Conservation (phyloP, 2,113 vertebrate species). For the Coturnix japonica region DNA sequence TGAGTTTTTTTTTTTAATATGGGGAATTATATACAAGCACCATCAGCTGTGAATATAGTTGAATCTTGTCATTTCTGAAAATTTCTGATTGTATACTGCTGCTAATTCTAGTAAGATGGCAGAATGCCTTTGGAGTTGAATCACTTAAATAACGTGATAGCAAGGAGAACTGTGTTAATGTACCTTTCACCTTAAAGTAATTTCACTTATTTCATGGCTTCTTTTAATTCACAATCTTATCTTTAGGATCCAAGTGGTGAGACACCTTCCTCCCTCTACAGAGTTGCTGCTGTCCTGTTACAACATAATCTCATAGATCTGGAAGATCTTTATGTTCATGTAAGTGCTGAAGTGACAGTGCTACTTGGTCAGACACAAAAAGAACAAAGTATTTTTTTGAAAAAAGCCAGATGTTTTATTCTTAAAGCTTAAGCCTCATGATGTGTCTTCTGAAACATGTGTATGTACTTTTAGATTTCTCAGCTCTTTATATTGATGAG, state of each 20-base stretch:
- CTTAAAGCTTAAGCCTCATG: neutral
- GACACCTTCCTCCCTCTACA: conserved; percentile 94
- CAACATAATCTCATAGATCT: conserved; percentile 96
- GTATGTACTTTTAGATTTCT: neutral
- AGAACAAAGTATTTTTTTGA: neutral
- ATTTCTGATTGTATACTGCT: neutral
- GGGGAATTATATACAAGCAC: neutral
- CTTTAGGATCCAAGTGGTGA: conserved; percentile 94
- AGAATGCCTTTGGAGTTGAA: neutral
- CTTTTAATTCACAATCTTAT: conserved; percentile 1
- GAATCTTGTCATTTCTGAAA: neutral
- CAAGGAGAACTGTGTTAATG: neutral
- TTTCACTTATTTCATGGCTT: neutral
- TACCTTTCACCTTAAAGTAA: neutral
- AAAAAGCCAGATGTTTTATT: neutral
- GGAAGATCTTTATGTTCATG: conserved; percentile 97
- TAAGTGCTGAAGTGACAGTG: conserved; percentile 84
- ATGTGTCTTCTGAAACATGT: neutral
- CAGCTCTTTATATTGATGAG: fast-evolving
- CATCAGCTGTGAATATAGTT: neutral
- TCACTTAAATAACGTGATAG: neutral
- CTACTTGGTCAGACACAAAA: neutral
- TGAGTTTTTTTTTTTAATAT: neutral
- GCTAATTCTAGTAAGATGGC: neutral
- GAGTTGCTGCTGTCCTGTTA: conserved; percentile 95